Conservation (phyloP, 2,797 vertebrate genomes). For the Brachyrhaphis roseni region DNA sequence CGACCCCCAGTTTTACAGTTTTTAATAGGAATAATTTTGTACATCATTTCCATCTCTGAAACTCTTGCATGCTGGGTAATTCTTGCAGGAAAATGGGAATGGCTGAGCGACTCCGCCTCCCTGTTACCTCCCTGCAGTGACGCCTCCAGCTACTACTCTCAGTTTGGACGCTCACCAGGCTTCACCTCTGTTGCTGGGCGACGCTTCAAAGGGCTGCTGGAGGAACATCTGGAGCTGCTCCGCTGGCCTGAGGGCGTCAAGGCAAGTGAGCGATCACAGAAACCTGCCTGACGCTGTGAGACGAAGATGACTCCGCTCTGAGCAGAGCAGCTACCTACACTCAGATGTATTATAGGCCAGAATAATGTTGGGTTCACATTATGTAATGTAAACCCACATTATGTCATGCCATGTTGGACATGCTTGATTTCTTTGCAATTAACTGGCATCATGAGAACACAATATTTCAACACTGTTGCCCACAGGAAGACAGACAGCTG, state of each 20-base stretch:
- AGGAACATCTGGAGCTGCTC: conserved; percentile 81
- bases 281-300: background rate
- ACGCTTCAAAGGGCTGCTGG: conserved; percentile 77
- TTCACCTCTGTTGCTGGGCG: conserved; percentile 81
- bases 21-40: too few relatives aligned
- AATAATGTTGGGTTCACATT: background rate
- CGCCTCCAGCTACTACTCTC: conserved; percentile 83
- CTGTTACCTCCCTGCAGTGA: conserved; percentile 79
- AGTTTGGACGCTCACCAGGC: conserved; percentile 76
- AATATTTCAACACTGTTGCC: conserved; percentile 1
- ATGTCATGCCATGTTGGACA: background rate
- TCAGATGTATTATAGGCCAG: background rate
- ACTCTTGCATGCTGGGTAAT: background rate
- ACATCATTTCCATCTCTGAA: background rate
- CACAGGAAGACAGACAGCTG: conserved; percentile 75
- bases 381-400: background rate
- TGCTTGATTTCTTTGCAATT: background rate
- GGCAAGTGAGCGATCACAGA: conserved; percentile 39
- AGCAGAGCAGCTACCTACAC: background rate
- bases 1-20: background rate
- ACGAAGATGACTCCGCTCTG: background rate
- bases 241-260: conserved; percentile 80
- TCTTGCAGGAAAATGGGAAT: conserved; percentile 86
- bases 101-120: conserved; percentile 84
- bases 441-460: background rate